Evolutionary conservation across 2,113 vertebrate genomes (phyloP), one percentile per base, ranked within the genome.

Genomic region (Okapia johnstoni): DNA sequence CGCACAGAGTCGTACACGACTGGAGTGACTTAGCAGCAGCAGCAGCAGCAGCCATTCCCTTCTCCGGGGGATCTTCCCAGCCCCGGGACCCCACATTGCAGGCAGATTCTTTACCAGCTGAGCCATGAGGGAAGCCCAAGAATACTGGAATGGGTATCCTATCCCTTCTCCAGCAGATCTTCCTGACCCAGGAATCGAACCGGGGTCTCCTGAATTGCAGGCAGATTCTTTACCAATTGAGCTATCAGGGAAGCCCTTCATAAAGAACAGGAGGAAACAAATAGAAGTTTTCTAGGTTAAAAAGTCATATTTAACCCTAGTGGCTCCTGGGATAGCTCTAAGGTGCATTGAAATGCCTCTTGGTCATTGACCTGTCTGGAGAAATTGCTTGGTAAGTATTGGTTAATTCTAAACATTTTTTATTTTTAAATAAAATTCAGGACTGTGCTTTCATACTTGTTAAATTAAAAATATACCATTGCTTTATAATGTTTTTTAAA

Each of bases 401-500:
- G 17, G 36, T 80, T 86, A 93, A 28, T 30, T 87, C 80, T 96
- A 80, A 92, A 85, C 33, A 52, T 80, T 93, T 50, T 79, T 81
- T 52, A 81, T 95, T 16, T 46, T 14, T 40, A 83, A 28, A 58
- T 66, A 87, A 96, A 96, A 89, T 48, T 61, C 0, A 46, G n/a
- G 9, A 52, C 7, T 88, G 6, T 50, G n/a, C 26, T 58, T 86
- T 95, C 6, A 40, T 33, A 66, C 50, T 87, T 87, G 12, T 55
- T 77, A 87, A 89, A 58, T 81, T 84, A 90, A 97, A 97, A 48
- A 36, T 36, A 96, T 88, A 43, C 23, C 6, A 46, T 52, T 92
- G 23, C 10, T 92, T 81, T 94, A 57, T 23, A 77, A 86, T 88
- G 58, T 17, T 77, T 97, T 96, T 88, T 83, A 92, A 85, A 84